Evolutionary conservation across 1,140 invertebrate genomes (phyloP).

Genomic region (Bombus turneri): DNA sequence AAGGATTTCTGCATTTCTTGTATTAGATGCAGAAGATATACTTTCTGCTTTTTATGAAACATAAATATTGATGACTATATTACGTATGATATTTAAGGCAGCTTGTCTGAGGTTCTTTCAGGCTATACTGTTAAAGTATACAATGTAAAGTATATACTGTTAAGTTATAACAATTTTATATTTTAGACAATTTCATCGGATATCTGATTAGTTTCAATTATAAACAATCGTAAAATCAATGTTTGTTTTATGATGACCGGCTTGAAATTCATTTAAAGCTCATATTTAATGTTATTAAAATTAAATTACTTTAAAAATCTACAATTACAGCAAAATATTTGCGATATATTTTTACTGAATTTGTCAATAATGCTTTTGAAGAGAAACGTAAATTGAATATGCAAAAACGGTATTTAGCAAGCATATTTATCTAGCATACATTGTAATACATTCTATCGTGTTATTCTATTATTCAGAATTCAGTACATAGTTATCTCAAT

Average conservation of each 20-base stretch:
- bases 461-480: not conserved
- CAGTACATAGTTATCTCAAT: not conserved
- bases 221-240: not conserved
- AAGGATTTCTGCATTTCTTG: too few relatives aligned
- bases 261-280: not conserved
- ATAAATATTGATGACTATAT: too few relatives aligned
- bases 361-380: not conserved
- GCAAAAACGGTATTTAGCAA: not conserved
- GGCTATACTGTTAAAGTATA: too few relatives aligned
- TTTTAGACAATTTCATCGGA: not conserved
- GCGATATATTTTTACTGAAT: not conserved
- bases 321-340: not conserved
- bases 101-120: too few relatives aligned
- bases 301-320: not conserved
- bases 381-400: too few relatives aligned
- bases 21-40: not conserved
- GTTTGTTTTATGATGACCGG: not conserved
- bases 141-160: too few relatives aligned
- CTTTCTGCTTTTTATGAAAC: too few relatives aligned
- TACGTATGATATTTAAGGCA: too few relatives aligned
- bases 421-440: not conserved
- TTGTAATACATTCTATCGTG: not conserved
- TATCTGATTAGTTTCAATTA: not conserved
- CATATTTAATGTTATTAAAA: not conserved
- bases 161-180: not conserved